Conservation (phyloP, 2,797 vertebrate species). For the Chaunax sp. region DNA sequence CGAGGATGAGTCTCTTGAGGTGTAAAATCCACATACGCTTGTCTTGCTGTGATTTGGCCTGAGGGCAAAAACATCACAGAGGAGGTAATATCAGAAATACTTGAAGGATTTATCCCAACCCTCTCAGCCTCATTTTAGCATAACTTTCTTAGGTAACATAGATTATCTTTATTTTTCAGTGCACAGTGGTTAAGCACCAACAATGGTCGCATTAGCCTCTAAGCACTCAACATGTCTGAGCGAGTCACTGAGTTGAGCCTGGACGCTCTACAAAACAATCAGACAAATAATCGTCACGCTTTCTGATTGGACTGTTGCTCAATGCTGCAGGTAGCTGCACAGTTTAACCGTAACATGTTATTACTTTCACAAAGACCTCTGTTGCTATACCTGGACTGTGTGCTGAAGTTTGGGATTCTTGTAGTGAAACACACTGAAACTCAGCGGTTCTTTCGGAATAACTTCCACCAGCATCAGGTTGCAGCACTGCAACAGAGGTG, state of each 20-base stretch:
- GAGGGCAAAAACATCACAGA: slow-evolving; percentile 56
- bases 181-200: slow-evolving; percentile 54
- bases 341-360: slow-evolving; percentile 39
- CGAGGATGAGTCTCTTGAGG: slow-evolving; percentile 96
- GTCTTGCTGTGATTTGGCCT: slow-evolving; percentile 97
- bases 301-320: slow-evolving; percentile 39
- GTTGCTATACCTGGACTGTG: slow-evolving; percentile 92
- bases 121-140: slow-evolving; percentile 10
- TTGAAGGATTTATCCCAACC: slow-evolving; percentile 36
- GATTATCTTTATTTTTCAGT: slow-evolving; percentile 46
- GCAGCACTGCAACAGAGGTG: slow-evolving; percentile 87
- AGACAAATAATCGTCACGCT: slow-evolving; percentile 51
- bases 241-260: slow-evolving; percentile 46
- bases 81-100: slow-evolving; percentile 50
- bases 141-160: slow-evolving; percentile 38
- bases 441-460: slow-evolving; percentile 96
- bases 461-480: slow-evolving; percentile 99
- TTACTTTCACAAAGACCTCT: slow-evolving; percentile 25
- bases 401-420: slow-evolving; percentile 99
- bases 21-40: slow-evolving; percentile 98
- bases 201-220: slow-evolving; percentile 48
- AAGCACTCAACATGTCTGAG: slow-evolving; percentile 65
- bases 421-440: slow-evolving; percentile 98
- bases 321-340: slow-evolving; percentile 27
- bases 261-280: slow-evolving; percentile 42